phyloP scores from a whole-genome alignment of 1,140 invertebrate species.

The Ditylenchus dipsaci region DNA sequence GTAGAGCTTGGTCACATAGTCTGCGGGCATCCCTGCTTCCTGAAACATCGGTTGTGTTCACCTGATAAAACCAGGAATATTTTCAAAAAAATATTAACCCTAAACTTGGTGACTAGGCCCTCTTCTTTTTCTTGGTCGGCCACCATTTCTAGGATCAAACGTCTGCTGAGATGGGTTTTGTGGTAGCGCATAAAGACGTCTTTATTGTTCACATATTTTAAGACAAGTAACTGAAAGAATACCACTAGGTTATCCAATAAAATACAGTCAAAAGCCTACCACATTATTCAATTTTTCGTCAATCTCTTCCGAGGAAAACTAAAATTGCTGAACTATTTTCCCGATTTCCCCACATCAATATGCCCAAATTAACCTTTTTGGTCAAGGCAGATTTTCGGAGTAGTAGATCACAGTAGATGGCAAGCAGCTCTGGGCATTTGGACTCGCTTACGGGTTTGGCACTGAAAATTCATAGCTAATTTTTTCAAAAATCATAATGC shows the following conservation, averaged over 20 bases:
- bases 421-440: conserved; percentile 94
- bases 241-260: neutral
- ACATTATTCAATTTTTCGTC: conserved; percentile 86
- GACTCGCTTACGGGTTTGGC: conserved; percentile 67
- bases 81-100: conserved; percentile 55
- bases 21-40: conserved; percentile 94
- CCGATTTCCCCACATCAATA: too few species aligned
- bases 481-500: too few species aligned
- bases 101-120: conserved; percentile 80
- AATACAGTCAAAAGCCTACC: conserved; percentile 61
- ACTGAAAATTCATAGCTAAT: conserved; percentile 32
- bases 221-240: neutral
- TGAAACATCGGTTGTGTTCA: too few species aligned
- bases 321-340: too few species aligned
- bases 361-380: conserved; percentile 66
- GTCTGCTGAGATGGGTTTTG: conserved; percentile 90
- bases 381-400: conserved; percentile 89
- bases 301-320: conserved; percentile 90
- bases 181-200: conserved; percentile 99
- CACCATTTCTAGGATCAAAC: conserved; percentile 88
- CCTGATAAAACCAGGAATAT: too few species aligned
- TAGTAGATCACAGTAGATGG: conserved; percentile 99
- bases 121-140: conserved; percentile 99
- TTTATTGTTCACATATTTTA: conserved; percentile 97
- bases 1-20: conserved; percentile 98